Base-by-base conservation (phyloP, 2,888 invertebrate species). In the Eilema caniola region DNA sequence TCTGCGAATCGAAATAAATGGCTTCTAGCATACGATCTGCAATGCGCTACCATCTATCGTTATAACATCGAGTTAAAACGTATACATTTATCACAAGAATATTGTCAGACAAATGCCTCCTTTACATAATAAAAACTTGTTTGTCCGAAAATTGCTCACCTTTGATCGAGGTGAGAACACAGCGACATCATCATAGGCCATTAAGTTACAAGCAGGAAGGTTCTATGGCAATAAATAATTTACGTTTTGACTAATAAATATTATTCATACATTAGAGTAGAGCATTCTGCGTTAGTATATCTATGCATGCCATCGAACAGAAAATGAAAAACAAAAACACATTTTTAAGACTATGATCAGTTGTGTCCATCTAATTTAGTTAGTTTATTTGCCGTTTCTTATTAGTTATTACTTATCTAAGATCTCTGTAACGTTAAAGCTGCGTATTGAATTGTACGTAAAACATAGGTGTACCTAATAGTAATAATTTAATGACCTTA, bases 1-100 rank as follows among this genome's bases (percentile, higher is more conserved):
- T 88, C 86, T 80, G 83, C 83, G 83, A 88, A 88, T 75, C 61
- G 64, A 76, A 78, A 76, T 33, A 61, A 71, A 74, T 73, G 65
- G 73, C 78, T 78, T 77, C 69, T 75, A 70, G 63, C 75, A 62
- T 73, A 71, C 70, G 69, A 64, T 76, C 61, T 69, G 28, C 23
- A 41, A 53, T 53, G 53, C 53, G 53, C 53, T 53, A 53, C 16
- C 53, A n/a, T 53, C 53, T 1, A n/a, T 53, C 8, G 5, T n/a
- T 53, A 53, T 53, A 53, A 53, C 53, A 65, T 60, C 14, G 12
- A 24, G 59, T 61, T 28, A 71, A 70, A 61, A 69, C 66, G 69
- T 70, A 57, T 16, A 53, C 28, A 53, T 5, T 67, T 62, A 69
- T 70, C n/a, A 14, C 47, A 69, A 61, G 31, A 31, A 59, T 20